Evolutionary conservation across 2,797 vertebrate species (phyloP), one percentile per base, ranked within the genome.

Genomic region (Intellagama lesueurii): DNA sequence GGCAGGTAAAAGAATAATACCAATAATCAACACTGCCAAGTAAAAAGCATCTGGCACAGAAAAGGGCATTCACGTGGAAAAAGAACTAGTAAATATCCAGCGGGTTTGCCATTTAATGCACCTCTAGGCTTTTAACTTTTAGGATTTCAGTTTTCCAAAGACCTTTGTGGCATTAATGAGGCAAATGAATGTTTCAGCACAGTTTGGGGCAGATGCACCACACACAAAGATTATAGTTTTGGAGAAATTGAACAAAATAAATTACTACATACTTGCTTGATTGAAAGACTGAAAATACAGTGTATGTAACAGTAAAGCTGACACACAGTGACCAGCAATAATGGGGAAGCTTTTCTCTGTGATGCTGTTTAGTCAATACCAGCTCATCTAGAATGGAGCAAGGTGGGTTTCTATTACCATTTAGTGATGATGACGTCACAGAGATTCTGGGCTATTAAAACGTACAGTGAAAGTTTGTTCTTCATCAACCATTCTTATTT

Each of bases 1-100:
- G 22, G 47, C 30, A 83, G 44, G 64, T 47, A 87, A 90, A 90
- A 69, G 32, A 69, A 83, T 69, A 82, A 56, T 60, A 56, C 19
- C 66, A 70, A 69, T 78, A 69, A 69, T 94, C 87, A 94, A 40
- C 35, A 68, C 52, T 93, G 86, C 89, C 87, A 93, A 79, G 89
- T 85, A 86, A 52, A 81, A 49, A 56, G 30, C 90, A 95, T 92
- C 85, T 93, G 94, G 94, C 94, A 91, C 81, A 91, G 69, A 94
- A 95, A 93, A 93, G 81, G 93, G 40, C 90, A 92, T 44, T 90
- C 88, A 90, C 52, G 72, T 82, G 73, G 12, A 32, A 5, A 91
- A 91, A 14, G 73, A 87, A 32, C 86, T 79, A 64, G 73, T 60
- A 73, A 70, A 72, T 32, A 44, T n/a, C 44, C 30, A 40, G 68